These are phyloP conservation scores for Nyleta sp. DNA, from an alignment of 2,888 invertebrate genomes.

Conservation along the genomic window DNA sequence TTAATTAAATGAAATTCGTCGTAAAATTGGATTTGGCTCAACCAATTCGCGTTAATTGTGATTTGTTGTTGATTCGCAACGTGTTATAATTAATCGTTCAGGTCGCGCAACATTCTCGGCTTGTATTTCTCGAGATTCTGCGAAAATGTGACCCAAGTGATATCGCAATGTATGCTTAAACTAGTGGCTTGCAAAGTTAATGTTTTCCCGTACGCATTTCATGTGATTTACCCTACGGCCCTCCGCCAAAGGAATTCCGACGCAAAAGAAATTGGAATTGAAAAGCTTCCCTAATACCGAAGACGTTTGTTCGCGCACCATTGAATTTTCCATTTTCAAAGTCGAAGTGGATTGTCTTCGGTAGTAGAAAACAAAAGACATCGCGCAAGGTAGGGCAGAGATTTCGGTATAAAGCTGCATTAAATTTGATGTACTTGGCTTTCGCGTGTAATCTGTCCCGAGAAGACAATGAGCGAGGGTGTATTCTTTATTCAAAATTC, in stretches of 20 bases:
- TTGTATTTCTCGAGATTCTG: too few species aligned
- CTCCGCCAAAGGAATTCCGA: conserved; percentile 35
- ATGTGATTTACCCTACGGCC: conserved; percentile 44
- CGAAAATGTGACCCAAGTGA: not conserved
- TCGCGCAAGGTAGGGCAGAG: conserved; percentile 28
- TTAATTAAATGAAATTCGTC: conserved; percentile 32
- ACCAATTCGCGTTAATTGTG: too few species aligned
- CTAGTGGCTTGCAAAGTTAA: conserved; percentile 36
- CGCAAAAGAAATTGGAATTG: conserved; percentile 63
- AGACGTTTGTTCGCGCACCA: conserved; percentile 63
- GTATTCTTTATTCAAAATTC: conserved; percentile 22
- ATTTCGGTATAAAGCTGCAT: conserved; percentile 56
- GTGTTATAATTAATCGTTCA: too few species aligned
- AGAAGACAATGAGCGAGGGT: conserved; percentile 35
- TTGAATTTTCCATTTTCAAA: conserved; percentile 67
- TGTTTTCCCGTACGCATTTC: conserved; percentile 42
- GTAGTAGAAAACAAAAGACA: conserved; percentile 56
- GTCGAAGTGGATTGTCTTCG: conserved; percentile 64
- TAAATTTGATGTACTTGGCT: conserved; percentile 52
- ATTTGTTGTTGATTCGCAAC: too few species aligned
- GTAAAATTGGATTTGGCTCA: too few species aligned
- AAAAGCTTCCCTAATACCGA: conserved; percentile 59
- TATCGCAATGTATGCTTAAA: conserved; percentile 21
- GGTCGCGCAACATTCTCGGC: too few species aligned
- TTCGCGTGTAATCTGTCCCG: conserved; percentile 42